Evolutionary conservation across 2,113 vertebrate species (phyloP).

Genomic region (Syngnathus typhle): DNA sequence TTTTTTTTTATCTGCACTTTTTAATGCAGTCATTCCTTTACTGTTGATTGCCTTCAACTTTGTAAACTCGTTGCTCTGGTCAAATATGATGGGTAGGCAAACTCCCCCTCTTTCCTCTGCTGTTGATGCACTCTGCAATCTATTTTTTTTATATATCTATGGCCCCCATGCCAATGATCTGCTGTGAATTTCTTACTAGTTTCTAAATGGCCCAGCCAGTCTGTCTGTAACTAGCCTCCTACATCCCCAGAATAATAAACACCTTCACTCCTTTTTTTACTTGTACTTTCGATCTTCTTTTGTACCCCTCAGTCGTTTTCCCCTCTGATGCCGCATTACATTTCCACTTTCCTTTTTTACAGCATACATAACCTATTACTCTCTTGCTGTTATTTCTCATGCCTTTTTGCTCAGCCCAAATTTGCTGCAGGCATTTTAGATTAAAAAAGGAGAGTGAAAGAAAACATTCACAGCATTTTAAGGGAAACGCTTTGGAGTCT

Average conservation of each 20-base stretch:
- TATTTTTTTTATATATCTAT: constrained; percentile 38
- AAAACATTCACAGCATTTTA: constrained; percentile 32
- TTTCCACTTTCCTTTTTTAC: constrained; percentile 21
- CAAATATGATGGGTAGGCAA: constrained; percentile 30
- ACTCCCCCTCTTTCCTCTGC: constrained; percentile 5
- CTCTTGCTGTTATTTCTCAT: constrained; percentile 34
- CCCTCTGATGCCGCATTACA: constrained; percentile 31
- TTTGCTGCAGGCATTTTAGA: constrained; percentile 37
- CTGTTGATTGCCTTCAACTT: neutral
- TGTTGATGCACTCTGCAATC: constrained; percentile 13
- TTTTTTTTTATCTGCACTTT: neutral
- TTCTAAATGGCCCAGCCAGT: constrained; percentile 56
- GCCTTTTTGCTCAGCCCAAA: constrained; percentile 47
- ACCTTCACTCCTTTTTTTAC: constrained; percentile 35
- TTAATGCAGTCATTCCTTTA: neutral
- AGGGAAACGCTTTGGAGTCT: constrained; percentile 11
- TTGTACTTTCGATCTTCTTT: constrained; percentile 3
- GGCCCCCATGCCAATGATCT: constrained; percentile 58
- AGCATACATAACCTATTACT: constrained; percentile 27
- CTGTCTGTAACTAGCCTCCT: constrained; percentile 61
- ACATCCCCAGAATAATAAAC: constrained; percentile 72
- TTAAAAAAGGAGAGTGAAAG: constrained; percentile 18
- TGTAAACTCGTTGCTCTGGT: constrained; percentile 16
- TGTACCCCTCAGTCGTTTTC: constrained; percentile 31
- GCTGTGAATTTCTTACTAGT: constrained; percentile 57